These are phyloP conservation scores for Teleiodes luculella DNA, from an alignment of 2,888 invertebrate genomes.

Conservation along the genomic window DNA sequence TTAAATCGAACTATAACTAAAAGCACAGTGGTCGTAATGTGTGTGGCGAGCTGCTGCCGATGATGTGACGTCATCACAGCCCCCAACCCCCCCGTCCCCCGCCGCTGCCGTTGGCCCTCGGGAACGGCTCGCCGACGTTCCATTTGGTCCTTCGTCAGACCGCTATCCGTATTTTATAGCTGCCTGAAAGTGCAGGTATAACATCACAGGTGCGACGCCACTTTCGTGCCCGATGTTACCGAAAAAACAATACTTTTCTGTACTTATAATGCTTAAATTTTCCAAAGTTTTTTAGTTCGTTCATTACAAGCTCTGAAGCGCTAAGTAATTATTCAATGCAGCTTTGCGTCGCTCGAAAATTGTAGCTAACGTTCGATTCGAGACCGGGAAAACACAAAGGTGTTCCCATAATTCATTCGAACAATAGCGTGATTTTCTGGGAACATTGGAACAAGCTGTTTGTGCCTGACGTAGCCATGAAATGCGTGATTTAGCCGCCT, in stretches of 20 bases:
- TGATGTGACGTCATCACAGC: constrained; percentile 57
- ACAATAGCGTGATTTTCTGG: constrained; percentile 27
- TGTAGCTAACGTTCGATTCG: constrained; percentile 9
- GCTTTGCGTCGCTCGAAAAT: constrained; percentile 6
- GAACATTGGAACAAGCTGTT: constrained; percentile 33
- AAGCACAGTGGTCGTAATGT: constrained; percentile 54
- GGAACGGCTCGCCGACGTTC: constrained; percentile 57
- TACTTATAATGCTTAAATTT: neutral
- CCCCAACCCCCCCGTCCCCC: constrained; percentile 43
- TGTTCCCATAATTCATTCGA: constrained; percentile 20
- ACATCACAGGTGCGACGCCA: constrained; percentile 11
- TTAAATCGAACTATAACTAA: constrained; percentile 58
- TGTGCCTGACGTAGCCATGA: constrained; percentile 53
- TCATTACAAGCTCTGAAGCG: constrained; percentile 1
- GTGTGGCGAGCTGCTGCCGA: constrained; percentile 56
- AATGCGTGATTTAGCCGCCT: constrained; percentile 68
- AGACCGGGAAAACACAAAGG: constrained; percentile 14
- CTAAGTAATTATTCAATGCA: constrained; percentile 10
- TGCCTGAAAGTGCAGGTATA: constrained; percentile 46
- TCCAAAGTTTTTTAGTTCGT: neutral
- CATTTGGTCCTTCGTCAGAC: constrained; percentile 60
- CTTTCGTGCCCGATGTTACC: constrained; percentile 11
- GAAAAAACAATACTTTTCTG: neutral
- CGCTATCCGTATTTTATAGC: constrained; percentile 51
- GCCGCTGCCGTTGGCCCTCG: too few species aligned